Conservation (phyloP, 2,888 invertebrate genomes). For the Orthosia gracilis region DNA sequence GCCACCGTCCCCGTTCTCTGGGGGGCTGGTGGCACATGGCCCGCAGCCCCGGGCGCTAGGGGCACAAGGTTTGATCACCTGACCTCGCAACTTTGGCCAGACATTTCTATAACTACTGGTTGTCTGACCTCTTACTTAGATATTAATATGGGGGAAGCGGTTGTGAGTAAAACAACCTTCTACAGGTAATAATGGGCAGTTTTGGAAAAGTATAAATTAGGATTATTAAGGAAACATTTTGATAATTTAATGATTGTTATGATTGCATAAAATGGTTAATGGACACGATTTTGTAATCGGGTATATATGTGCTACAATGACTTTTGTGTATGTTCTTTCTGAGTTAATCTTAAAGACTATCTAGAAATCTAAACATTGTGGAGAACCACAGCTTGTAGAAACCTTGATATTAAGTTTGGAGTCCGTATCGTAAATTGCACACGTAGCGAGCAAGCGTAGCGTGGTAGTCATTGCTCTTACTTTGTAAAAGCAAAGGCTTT, state of each 20-base stretch:
- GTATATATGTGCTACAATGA: neutral
- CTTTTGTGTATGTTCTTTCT: neutral
- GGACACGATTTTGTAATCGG: neutral
- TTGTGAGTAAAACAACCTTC: neutral
- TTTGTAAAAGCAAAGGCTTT: neutral
- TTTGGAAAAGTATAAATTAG: neutral
- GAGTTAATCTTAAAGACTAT: neutral
- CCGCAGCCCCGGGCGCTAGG: neutral
- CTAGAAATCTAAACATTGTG: neutral
- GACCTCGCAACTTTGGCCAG: constrained; percentile 33
- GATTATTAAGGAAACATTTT: neutral
- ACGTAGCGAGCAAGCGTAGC: neutral
- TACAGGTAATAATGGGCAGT: neutral
- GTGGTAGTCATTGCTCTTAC: neutral
- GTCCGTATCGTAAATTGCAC: neutral
- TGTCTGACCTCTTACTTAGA: constrained; percentile 31
- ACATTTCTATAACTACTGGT: constrained; percentile 22
- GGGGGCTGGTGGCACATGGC: neutral
- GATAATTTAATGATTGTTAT: constrained; percentile 14
- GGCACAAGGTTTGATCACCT: constrained; percentile 24
- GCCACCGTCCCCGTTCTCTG: constrained; percentile 12
- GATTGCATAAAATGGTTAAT: neutral
- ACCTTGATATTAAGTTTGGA: no score
- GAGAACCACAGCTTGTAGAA: neutral
- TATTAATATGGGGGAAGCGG: constrained; percentile 22